Evolutionary conservation across 2,888 invertebrate species (phyloP), one percentile per base, ranked within the genome.

Genomic region (Toxonevra muliebris): DNA sequence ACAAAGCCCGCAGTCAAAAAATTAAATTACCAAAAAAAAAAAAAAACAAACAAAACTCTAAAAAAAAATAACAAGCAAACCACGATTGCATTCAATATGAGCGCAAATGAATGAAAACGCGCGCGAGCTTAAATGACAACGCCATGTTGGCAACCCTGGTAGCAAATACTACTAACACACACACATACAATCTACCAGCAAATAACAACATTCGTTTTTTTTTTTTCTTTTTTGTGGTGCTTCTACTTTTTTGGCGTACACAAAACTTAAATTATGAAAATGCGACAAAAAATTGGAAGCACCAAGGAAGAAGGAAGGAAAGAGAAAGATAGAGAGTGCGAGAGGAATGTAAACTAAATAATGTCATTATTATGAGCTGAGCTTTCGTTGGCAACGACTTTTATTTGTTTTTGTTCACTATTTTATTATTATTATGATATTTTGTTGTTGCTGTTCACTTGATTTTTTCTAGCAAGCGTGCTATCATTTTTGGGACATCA

Each of bases 281-380:
- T 48, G 48, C 48, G 5, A 15, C 48, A 8, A 11, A 10, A 48
- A 4, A 13, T 8, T 15, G 1, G 48, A 13, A 48, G 15, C 11
- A n/a, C 11, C n/a, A 15, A 5, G 48, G 15, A 30, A 30, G 30
- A 15, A 5, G 48, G 15, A 30, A 30, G 30, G 30, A 30, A 30
- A 2, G 30, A 7, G 30, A 30, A 7, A 30, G 3, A 30, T 30
- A 30, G 30, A 30, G 30, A 30, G 2, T 2, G 7, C 7, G 30
- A 19, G 52, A 61, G 52, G 20, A 30, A 30, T 12, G 61, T 15
- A 45, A 43, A 43, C 55, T 12, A 50, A 58, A 40, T 50, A 62
- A 67, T 62, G 62, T 52, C 62, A 58, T 67, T 66, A 50, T 66
- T 67, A 48, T 54, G 17, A 41, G n/a, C 50, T 42, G 40, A 30